These are phyloP conservation scores for Hirtodrosophila alboralis DNA, from an alignment of 2,888 invertebrate genomes.

Conservation along the genomic window DNA sequence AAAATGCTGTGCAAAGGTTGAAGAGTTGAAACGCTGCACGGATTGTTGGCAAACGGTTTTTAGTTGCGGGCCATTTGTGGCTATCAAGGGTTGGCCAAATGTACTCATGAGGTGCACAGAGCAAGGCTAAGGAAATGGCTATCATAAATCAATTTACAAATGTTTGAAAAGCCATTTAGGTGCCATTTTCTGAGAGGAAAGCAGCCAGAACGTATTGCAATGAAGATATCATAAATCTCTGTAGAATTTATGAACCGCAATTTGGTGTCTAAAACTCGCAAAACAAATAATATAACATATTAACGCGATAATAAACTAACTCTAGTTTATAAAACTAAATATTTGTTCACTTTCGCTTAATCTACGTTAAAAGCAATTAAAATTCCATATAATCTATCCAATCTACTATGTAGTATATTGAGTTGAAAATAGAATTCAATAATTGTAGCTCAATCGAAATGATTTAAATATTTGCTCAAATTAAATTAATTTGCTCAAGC, in stretches of 20 bases:
- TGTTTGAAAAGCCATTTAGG: constrained; percentile 59
- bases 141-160: constrained; percentile 60
- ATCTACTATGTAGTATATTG: too few species aligned
- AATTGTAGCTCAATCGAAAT: neutral
- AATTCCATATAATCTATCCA: neutral
- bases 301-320: too few species aligned
- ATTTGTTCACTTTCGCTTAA: neutral
- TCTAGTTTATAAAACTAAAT: too few species aligned
- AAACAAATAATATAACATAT: neutral
- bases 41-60: constrained; percentile 2
- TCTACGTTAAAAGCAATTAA: too few species aligned
- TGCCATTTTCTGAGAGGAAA: constrained; percentile 45
- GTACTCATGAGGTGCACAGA: neutral
- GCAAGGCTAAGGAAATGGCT: constrained; percentile 45
- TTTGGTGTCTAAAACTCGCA: constrained; percentile 11
- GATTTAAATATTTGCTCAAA: constrained; percentile 19
- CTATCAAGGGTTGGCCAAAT: constrained; percentile 16
- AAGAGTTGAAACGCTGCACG: neutral
- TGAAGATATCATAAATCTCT: constrained; percentile 18
- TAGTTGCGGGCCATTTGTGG: constrained; percentile 6
- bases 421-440: neutral
- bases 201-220: constrained; percentile 16
- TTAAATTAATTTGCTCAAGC: constrained; percentile 6
- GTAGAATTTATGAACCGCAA: constrained; percentile 27
- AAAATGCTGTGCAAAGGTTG: constrained; percentile 23